phyloP scores from a whole-genome alignment of 1,140 invertebrate species.

The Mamestra configurata region DNA sequence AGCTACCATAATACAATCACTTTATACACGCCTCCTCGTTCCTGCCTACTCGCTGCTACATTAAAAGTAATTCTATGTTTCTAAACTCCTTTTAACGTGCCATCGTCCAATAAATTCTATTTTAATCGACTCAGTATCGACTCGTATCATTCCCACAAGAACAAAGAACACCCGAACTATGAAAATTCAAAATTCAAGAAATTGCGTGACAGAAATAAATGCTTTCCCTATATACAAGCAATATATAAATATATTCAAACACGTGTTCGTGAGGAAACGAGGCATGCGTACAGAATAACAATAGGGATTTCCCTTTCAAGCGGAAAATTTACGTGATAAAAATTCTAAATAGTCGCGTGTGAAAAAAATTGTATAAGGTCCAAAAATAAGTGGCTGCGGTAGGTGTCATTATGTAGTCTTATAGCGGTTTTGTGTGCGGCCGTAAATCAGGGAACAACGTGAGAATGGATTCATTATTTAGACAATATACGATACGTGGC shows the following conservation, averaged over 20 bases:
- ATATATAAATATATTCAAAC: conserved; percentile 78
- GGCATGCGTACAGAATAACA: conserved; percentile 80
- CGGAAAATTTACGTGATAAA: conserved; percentile 87
- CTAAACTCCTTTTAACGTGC: conserved; percentile 60
- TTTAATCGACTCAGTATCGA: conserved; percentile 72
- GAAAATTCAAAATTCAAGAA: conserved; percentile 73
- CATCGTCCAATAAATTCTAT: conserved; percentile 69
- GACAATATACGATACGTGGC: conserved; percentile 70
- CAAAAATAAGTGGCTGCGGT: conserved; percentile 86
- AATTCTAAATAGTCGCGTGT: conserved; percentile 85
- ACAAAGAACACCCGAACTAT: conserved; percentile 60
- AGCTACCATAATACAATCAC: conserved; percentile 15
- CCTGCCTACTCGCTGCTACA: conserved; percentile 46
- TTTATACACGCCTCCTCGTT: conserved; percentile 34
- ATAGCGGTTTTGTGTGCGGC: conserved; percentile 76
- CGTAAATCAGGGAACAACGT: conserved; percentile 84
- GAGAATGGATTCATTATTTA: conserved; percentile 85
- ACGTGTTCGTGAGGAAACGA: conserved; percentile 85
- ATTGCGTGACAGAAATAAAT: conserved; percentile 85
- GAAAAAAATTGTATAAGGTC: conserved; percentile 84
- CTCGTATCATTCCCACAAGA: conserved; percentile 55
- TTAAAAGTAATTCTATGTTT: conserved; percentile 55
- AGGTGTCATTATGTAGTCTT: conserved; percentile 84
- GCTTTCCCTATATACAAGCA: conserved; percentile 67
- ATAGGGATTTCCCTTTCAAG: conserved; percentile 85